A percentile compares a stretch with the other conserved stretches of the same genome.
These are phyloP conservation scores for Epinephelus moara DNA, from an alignment of 2,113 vertebrate species.

Conservation along the genomic window DNA sequence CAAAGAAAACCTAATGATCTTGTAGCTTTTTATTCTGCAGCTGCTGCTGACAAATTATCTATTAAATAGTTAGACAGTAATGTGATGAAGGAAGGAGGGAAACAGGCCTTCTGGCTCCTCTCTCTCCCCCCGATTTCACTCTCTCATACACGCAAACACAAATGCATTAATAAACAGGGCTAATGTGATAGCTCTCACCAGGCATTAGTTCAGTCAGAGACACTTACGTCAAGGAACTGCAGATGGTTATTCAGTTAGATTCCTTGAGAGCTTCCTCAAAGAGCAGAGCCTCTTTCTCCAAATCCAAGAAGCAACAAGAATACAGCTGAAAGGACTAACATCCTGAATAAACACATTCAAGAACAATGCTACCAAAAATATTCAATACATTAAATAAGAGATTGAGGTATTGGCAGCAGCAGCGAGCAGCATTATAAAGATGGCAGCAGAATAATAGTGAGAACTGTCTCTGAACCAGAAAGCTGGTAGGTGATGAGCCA, in stretches of 20 bases:
- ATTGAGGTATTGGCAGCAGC: background rate
- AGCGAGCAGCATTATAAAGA: background rate
- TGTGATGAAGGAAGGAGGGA: constrained; percentile 38
- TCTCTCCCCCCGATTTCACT: background rate
- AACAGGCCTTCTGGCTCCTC: background rate
- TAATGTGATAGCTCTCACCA: constrained; percentile 21
- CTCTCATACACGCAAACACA: background rate
- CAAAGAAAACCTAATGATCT: constrained; percentile 52
- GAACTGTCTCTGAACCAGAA: background rate
- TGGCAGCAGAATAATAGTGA: background rate
- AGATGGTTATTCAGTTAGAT: constrained; percentile 4
- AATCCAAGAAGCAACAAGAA: background rate
- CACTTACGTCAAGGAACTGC: constrained; percentile 5
- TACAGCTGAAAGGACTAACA: background rate
- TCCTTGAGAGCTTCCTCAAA: no score
- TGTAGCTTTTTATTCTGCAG: constrained; percentile 38
- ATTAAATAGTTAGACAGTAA: constrained; percentile 30
- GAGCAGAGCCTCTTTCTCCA: no score
- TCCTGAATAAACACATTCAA: background rate
- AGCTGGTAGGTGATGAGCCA: background rate
- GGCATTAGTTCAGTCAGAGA: constrained; percentile 27
- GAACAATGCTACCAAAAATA: background rate
- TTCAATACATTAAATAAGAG: background rate
- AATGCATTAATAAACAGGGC: constrained; percentile 30
- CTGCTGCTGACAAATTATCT: constrained; percentile 48